Conservation (phyloP, 2,888 invertebrate genomes). For the Romanomermis culicivorax region DNA sequence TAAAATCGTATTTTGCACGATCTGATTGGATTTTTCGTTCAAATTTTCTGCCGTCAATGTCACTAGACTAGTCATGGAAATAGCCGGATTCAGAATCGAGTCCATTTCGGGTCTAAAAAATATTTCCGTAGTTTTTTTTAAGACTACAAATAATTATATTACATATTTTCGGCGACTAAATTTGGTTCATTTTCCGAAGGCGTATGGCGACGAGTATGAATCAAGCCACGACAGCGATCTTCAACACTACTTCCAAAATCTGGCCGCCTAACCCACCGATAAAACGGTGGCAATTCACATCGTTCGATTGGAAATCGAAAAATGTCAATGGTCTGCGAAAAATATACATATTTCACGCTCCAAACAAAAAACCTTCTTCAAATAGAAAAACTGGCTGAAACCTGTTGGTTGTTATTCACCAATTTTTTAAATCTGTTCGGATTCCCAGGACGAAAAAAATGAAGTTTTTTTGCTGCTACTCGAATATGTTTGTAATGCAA, state of each 20-base stretch:
- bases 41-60: conserved; percentile 11
- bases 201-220: conserved; percentile 69
- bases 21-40: no score
- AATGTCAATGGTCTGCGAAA: conserved; percentile 57
- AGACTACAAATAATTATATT: not conserved
- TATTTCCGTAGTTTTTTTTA: no score
- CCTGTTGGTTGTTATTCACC: not conserved
- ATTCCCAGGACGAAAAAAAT: not conserved
- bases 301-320: conserved; percentile 83
- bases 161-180: not conserved
- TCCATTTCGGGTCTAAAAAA: not conserved
- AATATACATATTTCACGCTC: no score
- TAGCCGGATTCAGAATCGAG: not conserved
- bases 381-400: not conserved
- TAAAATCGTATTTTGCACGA: no score
- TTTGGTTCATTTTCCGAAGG: conserved; percentile 17
- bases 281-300: conserved; percentile 93
- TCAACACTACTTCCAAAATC: conserved; percentile 2
- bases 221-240: conserved; percentile 44
- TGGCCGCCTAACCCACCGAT: conserved; percentile 41
- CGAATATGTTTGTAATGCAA: not conserved
- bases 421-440: not conserved
- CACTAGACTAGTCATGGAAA: conserved; percentile 11
- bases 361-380: no score
- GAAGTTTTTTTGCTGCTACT: not conserved